These are phyloP conservation scores for Venustoraphidia nigricollis DNA, from an alignment of 2,888 invertebrate species.

Conservation along the genomic window DNA sequence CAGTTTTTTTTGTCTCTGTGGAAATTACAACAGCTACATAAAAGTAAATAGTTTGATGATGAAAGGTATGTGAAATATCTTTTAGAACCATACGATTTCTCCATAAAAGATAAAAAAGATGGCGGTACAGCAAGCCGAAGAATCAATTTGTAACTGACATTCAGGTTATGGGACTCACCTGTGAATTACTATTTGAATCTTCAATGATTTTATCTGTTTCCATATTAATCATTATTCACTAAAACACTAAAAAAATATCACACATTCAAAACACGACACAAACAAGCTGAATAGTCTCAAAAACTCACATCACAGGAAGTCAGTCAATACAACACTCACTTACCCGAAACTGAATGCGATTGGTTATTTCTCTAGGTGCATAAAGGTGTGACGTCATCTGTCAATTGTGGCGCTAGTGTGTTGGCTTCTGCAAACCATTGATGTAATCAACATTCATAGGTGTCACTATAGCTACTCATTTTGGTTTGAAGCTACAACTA, in stretches of 20 bases:
- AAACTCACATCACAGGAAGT: slow-evolving; percentile 7
- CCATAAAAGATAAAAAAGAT: slow-evolving; percentile 2
- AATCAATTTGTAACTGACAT: slow-evolving; percentile 6
- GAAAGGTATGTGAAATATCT: slow-evolving; percentile 4
- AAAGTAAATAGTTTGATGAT: slow-evolving; percentile 2
- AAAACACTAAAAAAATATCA: slow-evolving; percentile 11
- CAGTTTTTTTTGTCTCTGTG: no score
- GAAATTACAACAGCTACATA: no score
- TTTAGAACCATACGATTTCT: slow-evolving; percentile 3
- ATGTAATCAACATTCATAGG: no score
- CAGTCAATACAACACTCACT: slow-evolving; percentile 1
- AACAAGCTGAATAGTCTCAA: slow-evolving; percentile 4
- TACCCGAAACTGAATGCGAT: neutral
- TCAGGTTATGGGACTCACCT: slow-evolving; percentile 30
- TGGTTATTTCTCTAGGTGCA: no score
- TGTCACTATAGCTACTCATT: no score
- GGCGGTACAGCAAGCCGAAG: slow-evolving; percentile 8
- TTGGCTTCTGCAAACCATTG: no score
- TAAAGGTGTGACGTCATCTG: no score
- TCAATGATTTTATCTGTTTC: slow-evolving; percentile 84
- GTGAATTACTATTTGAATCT: slow-evolving; percentile 54
- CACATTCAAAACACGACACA: slow-evolving; percentile 10
- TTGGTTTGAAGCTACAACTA: no score
- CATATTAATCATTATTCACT: slow-evolving; percentile 62
- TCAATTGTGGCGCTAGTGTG: no score